Evolutionary conservation across 2,888 invertebrate genomes (phyloP).

Genomic region (Volucella inflata): DNA sequence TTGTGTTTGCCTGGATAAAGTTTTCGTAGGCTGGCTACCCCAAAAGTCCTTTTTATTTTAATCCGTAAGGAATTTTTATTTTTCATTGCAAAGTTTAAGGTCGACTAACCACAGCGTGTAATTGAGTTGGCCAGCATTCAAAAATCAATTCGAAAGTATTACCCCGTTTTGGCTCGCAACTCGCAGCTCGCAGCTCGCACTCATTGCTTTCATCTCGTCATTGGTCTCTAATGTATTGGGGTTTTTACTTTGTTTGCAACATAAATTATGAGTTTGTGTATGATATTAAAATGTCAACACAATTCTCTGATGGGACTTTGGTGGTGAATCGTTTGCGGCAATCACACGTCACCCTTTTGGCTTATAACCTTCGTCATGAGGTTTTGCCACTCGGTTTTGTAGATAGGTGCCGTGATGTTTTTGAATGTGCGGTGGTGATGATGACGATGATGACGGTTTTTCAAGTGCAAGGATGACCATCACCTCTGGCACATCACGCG

Average conservation of each 20-base stretch:
- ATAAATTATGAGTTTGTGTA: conserved; percentile 35
- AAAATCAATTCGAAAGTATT: conserved; percentile 54
- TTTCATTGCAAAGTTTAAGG: conserved; percentile 78
- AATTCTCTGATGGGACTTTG: background rate
- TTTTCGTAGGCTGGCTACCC: background rate
- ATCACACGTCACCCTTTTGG: conserved; percentile 52
- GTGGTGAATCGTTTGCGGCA: conserved; percentile 42
- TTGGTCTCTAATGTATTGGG: background rate
- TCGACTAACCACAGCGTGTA: conserved; percentile 63
- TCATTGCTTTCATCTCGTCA: background rate
- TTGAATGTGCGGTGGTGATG: conserved; percentile 8
- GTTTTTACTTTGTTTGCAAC: background rate
- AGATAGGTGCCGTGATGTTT: background rate
- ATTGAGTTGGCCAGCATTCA: conserved; percentile 63
- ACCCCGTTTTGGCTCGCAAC: background rate
- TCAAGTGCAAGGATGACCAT: conserved; percentile 60
- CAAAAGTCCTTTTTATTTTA: conserved; percentile 1
- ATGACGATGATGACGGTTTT: conserved; percentile 28
- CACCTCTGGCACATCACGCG: conserved; percentile 38
- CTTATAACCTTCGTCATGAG: conserved; percentile 31
- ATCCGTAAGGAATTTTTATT: conserved; percentile 26
- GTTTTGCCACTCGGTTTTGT: conserved; percentile 2
- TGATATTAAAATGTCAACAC: conserved; percentile 52
- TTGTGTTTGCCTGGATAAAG: too few relatives aligned
- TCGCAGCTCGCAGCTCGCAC: background rate